Conservation (phyloP, 2,113 vertebrate species). For the Daphoenositta chrysoptera region DNA sequence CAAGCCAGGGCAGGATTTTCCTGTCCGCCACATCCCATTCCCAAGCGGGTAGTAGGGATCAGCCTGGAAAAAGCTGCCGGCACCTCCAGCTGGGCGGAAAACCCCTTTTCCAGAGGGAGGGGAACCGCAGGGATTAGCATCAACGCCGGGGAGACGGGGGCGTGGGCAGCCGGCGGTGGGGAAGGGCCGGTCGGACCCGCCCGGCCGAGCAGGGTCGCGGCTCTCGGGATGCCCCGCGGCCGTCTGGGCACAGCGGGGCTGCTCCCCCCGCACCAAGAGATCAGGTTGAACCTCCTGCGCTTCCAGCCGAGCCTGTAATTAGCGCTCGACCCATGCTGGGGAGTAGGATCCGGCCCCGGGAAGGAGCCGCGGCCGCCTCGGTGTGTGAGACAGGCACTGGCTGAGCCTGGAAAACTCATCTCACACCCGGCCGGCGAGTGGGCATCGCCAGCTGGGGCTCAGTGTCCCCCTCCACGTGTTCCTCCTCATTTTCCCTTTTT, state of each 20-base stretch:
- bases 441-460: fast-evolving
- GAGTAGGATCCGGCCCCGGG: not conserved
- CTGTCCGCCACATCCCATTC: fast-evolving
- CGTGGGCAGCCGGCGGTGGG: not conserved
- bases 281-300: not conserved
- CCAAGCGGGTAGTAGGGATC: not conserved
- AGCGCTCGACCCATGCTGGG: not conserved
- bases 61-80: not conserved
- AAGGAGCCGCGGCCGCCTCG: not conserved
- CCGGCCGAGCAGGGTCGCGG: not conserved
- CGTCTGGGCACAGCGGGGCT: not conserved
- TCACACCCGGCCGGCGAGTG: fast-evolving
- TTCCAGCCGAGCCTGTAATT: not conserved
- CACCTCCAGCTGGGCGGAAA: not conserved
- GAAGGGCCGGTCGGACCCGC: not conserved
- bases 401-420: not conserved
- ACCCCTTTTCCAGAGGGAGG: not conserved
- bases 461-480: fast-evolving
- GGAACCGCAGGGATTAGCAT: not conserved
- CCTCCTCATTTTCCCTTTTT: not conserved
- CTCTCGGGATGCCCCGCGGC: not conserved
- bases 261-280: not conserved
- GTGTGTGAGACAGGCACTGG: not conserved
- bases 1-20: not conserved
- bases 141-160: not conserved